phyloP scores from a whole-genome alignment of 2,113 vertebrate genomes.

The Psophia crepitans region DNA sequence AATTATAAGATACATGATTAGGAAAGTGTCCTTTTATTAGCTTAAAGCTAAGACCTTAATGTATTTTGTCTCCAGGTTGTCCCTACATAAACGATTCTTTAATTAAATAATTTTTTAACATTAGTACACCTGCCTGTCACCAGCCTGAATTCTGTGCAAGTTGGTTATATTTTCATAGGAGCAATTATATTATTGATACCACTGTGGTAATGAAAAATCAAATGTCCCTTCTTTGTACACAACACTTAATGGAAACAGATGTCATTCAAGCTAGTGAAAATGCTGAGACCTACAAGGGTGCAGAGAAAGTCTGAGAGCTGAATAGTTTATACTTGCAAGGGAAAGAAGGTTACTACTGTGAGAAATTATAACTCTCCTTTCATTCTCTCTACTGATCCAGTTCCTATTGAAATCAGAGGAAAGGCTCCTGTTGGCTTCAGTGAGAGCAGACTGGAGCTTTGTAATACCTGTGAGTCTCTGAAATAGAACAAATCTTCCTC shows the following conservation, averaged over 20 bases:
- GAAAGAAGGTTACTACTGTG: not conserved
- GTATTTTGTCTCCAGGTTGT: not conserved
- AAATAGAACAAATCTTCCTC: constrained; percentile 5
- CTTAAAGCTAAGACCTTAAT: not conserved
- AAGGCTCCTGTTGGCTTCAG: constrained; percentile 3
- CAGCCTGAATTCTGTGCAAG: not conserved
- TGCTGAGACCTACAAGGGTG: not conserved
- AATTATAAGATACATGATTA: not conserved
- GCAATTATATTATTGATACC: not conserved
- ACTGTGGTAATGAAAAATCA: not conserved
- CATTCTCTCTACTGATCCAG: not conserved
- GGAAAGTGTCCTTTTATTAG: not conserved
- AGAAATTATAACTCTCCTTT: not conserved
- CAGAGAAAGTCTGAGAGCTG: not conserved
- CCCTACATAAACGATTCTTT: not conserved
- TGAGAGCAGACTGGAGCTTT: not conserved
- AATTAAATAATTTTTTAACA: not conserved
- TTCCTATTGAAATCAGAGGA: constrained; percentile 1
- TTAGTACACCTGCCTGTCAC: not conserved
- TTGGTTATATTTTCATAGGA: not conserved
- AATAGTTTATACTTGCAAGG: not conserved
- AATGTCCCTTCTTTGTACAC: not conserved
- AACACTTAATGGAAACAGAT: not conserved
- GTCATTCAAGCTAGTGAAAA: not conserved
- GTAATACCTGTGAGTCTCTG: not conserved